Evolutionary conservation across 2,888 invertebrate genomes (phyloP).

Genomic region (Blastobasis adustella): DNA sequence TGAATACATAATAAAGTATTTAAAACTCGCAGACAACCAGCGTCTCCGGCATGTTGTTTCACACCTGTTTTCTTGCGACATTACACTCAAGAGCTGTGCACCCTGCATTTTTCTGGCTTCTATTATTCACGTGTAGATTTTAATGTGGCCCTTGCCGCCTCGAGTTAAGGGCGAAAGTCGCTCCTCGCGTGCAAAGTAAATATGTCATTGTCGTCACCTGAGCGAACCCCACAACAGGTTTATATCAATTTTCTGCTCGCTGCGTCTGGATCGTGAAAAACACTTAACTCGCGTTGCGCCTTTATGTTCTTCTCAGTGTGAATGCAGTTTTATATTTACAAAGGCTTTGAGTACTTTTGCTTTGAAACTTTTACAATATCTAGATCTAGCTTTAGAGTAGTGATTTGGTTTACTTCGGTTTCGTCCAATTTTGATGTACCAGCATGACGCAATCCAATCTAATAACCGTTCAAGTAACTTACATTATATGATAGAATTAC

Average conservation of each 20-base stretch:
- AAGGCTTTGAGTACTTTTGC: constrained; percentile 8
- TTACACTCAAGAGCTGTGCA: constrained; percentile 52
- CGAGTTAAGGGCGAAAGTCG: constrained; percentile 27
- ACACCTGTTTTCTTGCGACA: constrained; percentile 49
- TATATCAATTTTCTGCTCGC: constrained; percentile 70
- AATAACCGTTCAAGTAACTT: too few species aligned
- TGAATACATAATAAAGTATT: constrained; percentile 35
- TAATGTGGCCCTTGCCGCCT: constrained; percentile 25
- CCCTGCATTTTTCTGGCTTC: constrained; percentile 56
- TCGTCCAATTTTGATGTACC: too few species aligned
- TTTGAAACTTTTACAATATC: neutral
- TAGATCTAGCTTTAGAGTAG: neutral
- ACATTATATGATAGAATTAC: too few species aligned
- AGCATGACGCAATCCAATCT: too few species aligned
- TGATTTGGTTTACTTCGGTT: too few species aligned
- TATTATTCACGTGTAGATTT: constrained; percentile 23
- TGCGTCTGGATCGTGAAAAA: constrained; percentile 64
- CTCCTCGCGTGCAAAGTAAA: constrained; percentile 31
- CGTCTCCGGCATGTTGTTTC: constrained; percentile 38
- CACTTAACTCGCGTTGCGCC: constrained; percentile 47
- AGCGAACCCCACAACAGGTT: constrained; percentile 65
- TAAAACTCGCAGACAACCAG: constrained; percentile 32
- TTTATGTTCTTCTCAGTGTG: constrained; percentile 35
- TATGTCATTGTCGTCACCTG: constrained; percentile 61
- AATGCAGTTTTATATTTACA: constrained; percentile 20